Evolutionary conservation across 2,113 vertebrate species (phyloP).

Genomic region (Canis aureus): DNA sequence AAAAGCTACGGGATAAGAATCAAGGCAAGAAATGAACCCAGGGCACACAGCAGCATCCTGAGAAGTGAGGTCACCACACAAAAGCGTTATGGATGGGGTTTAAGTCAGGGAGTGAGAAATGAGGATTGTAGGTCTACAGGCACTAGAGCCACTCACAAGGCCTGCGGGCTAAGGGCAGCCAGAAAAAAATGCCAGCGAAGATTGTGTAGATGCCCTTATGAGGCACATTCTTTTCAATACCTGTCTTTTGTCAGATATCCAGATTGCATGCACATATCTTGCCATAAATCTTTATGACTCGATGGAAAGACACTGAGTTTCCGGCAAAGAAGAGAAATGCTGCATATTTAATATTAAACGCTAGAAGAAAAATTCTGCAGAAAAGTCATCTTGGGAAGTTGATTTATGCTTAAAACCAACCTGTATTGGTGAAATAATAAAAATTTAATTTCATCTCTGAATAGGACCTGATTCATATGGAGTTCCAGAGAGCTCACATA

Average conservation of each 20-base stretch:
- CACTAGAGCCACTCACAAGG: neutral
- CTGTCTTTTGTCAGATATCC: neutral
- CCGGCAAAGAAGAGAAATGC: neutral
- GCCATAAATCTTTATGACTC: neutral
- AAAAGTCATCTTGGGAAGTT: neutral
- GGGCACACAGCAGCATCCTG: neutral
- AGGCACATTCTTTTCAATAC: neutral
- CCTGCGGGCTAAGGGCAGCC: neutral
- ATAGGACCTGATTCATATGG: neutral
- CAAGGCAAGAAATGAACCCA: neutral
- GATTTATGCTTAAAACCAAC: neutral
- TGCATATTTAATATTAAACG: slow-evolving; percentile 49
- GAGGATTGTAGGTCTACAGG: accelerated
- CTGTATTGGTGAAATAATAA: neutral
- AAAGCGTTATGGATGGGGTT: neutral
- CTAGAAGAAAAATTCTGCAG: neutral
- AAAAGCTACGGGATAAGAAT: neutral
- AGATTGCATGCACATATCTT: neutral
- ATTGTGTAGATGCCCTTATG: neutral
- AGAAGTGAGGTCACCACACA: neutral
- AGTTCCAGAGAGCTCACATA: neutral
- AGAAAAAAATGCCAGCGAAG: neutral
- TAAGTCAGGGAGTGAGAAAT: neutral
- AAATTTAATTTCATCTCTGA: neutral
- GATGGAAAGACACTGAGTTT: neutral